Evolutionary conservation across 1,140 invertebrate species (phyloP), one percentile per base, ranked within the genome.

Genomic region (Galleria mellonella): DNA sequence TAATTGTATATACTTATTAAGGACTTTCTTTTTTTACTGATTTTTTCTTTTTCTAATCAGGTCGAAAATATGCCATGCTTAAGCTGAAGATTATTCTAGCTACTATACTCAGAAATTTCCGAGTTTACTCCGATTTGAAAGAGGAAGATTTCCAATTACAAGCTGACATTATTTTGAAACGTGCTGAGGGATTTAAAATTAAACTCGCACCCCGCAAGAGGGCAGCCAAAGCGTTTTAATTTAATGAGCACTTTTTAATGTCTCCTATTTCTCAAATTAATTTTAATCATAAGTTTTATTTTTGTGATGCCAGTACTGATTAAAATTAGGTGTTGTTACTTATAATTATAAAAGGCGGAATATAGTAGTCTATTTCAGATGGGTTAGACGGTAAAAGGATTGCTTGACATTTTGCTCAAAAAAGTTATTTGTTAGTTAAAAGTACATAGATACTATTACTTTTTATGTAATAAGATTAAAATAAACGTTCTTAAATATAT

Each of bases 51-150:
- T 46, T 42, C 30, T 59, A 23, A 43, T 12, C 58, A 93, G 94
- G 94, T 49, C 94, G 94, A 54, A 95, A 94, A 84, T 97, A 97
- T 83, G 96, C 96, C 3, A 91, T 95, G 90, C 86, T 96, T 51
- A 96, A 97, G 75, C 88, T 95, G 51, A 97, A 97, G 84, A 92
- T 95, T 33, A 88, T 97, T 10, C 87, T 98, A 3, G 94, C 96
- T 0, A 95, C 94, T 9, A 92, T 98, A 37, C 82, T 98, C 40
- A 91, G 96, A 37, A 94, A 94, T 67, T 98, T 93, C 89, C 90
- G 90, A 31, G 86, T 96, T 1, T 73, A 85, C 36, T 93, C 92
- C 1, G 89, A 92, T 59, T 76, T 93, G 15, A 90, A 89, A 42
- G 91, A 94, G 57, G 77, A 88, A 23, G 93, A 96, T 44, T 94